Evolutionary conservation across 1,140 invertebrate genomes (phyloP), one percentile per base, ranked within the genome.

Genomic region (Penaeus japonicus): DNA sequence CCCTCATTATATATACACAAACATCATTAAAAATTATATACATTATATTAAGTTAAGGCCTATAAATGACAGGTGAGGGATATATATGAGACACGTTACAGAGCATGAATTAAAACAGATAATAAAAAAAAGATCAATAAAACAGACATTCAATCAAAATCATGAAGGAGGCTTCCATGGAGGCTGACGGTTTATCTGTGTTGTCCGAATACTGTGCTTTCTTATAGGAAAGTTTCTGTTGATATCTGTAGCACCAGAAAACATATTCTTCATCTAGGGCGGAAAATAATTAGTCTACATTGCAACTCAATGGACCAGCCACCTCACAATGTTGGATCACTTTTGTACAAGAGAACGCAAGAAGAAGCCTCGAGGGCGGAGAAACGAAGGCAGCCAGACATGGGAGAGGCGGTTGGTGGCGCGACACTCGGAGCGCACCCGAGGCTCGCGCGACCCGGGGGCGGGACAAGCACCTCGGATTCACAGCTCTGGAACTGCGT

Each of bases 301-400:
- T 78, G 75, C 75, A 78, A 78, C 32, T 78, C 75, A 47, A 78
- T 78, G 75, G 75, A 18, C 75, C 75, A 78, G 75, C 75, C 75
- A 78, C 75, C 32, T 78, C 32, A 78, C 75, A 78, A 78, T 78
- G 75, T 78, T 78, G 18, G 75, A 47, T 78, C 47, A 78, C 20
- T 20, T 78, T 78, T 39, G 75, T 78, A 78, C 75, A 78, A 18
- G 35, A 78, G 5, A 18, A 75, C 22, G 20, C 27, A 78, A 18
- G 32, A 65, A 65, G 5, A 24, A 32, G 35, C 18, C 32, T 39
- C 20, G 55, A n/a, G 57, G 47, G 30, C 4, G 53, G 62, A 53
- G 65, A 85, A 70, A 78, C 39, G 35, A 70, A 78, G 84, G 18
- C 39, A 84, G 35, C 20, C 32, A 77, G 73, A 27, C 18, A 3